These are phyloP conservation scores for Oryzias sinensis DNA, from an alignment of 2,797 vertebrate genomes.

Conservation along the genomic window DNA sequence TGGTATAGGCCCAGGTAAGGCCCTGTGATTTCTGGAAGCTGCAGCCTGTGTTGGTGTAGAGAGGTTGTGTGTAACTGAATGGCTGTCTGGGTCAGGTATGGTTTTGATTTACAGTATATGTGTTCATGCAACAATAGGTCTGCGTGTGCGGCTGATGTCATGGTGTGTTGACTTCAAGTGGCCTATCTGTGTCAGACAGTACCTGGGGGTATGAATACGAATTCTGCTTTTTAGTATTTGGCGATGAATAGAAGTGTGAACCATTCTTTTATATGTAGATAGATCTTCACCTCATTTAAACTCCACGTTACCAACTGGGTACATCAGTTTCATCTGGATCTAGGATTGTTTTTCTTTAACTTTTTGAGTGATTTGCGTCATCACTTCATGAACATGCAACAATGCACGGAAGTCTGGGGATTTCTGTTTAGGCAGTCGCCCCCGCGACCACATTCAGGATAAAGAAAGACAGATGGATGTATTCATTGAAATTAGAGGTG, in stretches of 20 bases:
- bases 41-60: conserved; percentile 34
- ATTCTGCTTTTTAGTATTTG: neutral
- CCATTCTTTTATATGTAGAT: no score
- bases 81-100: conserved; percentile 1
- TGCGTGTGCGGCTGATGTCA: neutral
- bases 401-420: no score
- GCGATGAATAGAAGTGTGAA: neutral
- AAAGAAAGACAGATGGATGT: no score
- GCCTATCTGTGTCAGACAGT: neutral
- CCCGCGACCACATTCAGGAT: no score
- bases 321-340: neutral
- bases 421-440: no score
- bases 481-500: no score
- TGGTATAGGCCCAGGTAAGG: conserved; percentile 74
- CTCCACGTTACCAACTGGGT: neutral
- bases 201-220: neutral
- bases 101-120: conserved; percentile 13
- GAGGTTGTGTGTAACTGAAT: conserved; percentile 5
- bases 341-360: neutral
- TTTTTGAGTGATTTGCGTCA: neutral
- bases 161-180: conserved; percentile 3
- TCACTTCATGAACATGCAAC: no score
- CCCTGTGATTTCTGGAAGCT: conserved; percentile 53
- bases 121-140: neutral
- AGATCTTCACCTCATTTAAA: neutral